Percentiles rank a stretch among this genome's conserved stretches.
These are phyloP conservation scores for Zaprionus lachaisei DNA, from an alignment of 1,140 invertebrate species.

Conservation along the genomic window DNA sequence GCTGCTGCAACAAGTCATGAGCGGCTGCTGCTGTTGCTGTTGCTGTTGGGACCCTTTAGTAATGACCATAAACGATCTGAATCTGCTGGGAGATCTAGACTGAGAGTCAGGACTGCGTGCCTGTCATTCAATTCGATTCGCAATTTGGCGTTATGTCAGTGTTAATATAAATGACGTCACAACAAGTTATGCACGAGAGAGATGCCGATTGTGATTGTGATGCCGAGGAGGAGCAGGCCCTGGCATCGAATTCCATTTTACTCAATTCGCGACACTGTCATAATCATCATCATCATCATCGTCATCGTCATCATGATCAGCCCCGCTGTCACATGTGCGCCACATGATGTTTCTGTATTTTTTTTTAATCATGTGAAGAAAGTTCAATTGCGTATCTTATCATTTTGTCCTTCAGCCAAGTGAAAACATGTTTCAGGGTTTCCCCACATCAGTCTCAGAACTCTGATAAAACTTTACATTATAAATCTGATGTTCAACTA, in stretches of 20 bases:
- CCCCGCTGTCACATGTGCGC: conserved; percentile 7
- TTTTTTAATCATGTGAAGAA: conserved; percentile 65
- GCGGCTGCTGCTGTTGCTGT: too few species aligned
- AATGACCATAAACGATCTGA: conserved; percentile 60
- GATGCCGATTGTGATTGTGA: neutral
- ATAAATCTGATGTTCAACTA: neutral
- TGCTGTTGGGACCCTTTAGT: conserved; percentile 27
- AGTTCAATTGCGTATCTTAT: conserved; percentile 78
- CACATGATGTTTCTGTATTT: conserved; percentile 46
- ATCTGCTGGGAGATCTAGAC: neutral
- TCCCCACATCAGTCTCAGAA: neutral
- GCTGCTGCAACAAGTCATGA: neutral
- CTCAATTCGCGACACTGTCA: conserved; percentile 24
- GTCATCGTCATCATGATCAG: conserved; percentile 4
- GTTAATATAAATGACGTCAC: conserved; percentile 31
- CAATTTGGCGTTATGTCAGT: neutral
- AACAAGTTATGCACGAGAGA: neutral
- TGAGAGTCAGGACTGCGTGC: conserved; percentile 2
- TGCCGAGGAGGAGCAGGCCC: conserved; percentile 2
- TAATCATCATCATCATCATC: conserved; percentile 5
- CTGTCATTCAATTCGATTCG: conserved; percentile 15
- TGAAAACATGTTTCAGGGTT: neutral
- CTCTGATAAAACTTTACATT: neutral
- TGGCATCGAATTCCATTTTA: conserved; percentile 54
- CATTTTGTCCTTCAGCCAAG: conserved; percentile 70